phyloP scores from a whole-genome alignment of 2,113 vertebrate species.

The Passer montanus region DNA sequence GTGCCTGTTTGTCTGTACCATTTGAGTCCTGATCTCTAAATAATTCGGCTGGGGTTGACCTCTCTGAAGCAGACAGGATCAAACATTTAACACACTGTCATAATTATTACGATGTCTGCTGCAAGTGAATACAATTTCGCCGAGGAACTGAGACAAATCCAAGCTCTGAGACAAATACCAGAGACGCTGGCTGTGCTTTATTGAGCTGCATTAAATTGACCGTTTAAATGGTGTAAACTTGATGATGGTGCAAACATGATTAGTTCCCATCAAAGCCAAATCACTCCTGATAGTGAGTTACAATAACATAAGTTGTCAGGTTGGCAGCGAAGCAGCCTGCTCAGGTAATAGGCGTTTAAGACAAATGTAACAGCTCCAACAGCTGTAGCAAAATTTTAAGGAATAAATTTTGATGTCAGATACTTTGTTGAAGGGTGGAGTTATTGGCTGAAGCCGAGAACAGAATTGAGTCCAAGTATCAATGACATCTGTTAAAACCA shows the following conservation, averaged over 20 bases:
- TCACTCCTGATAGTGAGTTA: constrained; percentile 32
- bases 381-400: neutral
- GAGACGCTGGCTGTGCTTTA: neutral
- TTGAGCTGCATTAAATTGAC: constrained; percentile 40
- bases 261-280: constrained; percentile 44
- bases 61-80: neutral
- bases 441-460: neutral
- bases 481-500: constrained; percentile 3
- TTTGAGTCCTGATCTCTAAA: neutral
- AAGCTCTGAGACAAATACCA: constrained; percentile 2
- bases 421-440: neutral
- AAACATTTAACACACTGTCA: neutral
- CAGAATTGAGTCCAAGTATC: neutral
- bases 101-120: neutral
- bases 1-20: neutral
- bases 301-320: neutral
- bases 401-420: neutral
- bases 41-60: neutral
- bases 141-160: neutral
- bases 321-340: neutral
- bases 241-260: constrained; percentile 58
- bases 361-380: neutral
- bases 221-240: constrained; percentile 44
- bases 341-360: neutral
- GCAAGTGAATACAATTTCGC: neutral